A percentile compares a stretch with the other conserved stretches of the same genome.
Conservation (phyloP, 2,797 vertebrate genomes). For the Myotis myotis region DNA sequence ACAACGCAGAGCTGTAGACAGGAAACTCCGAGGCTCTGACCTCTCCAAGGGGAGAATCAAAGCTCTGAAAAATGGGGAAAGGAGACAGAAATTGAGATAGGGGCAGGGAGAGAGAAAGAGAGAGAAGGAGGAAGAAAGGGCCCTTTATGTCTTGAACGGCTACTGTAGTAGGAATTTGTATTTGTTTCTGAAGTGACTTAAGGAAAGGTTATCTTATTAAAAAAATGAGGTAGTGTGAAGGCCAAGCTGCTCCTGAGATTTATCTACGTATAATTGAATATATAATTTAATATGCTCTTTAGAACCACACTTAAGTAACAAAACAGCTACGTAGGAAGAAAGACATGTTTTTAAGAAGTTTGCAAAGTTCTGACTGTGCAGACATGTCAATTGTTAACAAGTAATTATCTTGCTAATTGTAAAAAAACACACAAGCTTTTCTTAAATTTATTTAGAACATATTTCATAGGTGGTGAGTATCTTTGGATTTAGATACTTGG, state of each 20-base stretch:
- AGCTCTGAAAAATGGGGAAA: conserved; percentile 60
- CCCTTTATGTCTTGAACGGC: not conserved
- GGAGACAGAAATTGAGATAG: not conserved
- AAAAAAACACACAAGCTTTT: not conserved
- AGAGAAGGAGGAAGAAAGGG: not conserved
- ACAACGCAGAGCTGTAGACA: conserved; percentile 77
- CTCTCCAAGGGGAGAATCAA: conserved; percentile 78
- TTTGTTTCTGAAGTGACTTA: conserved; percentile 14
- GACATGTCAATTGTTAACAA: not conserved
- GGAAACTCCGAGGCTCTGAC: conserved; percentile 85
- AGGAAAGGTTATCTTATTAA: not conserved
- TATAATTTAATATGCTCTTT: not conserved
- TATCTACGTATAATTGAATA: not conserved
- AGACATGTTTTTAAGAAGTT: conserved; percentile 25
- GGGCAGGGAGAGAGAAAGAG: not conserved
- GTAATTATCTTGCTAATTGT: not conserved
- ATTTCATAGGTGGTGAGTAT: conserved; percentile 60
- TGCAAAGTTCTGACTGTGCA: not conserved
- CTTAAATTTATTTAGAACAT: conserved; percentile 29
- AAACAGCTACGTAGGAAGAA: not conserved
- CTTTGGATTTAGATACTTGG: conserved; percentile 60
- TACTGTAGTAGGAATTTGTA: not conserved
- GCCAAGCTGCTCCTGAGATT: not conserved
- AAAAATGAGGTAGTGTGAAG: conserved; percentile 1
- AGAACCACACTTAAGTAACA: not conserved